A percentile compares a stretch with the other conserved stretches of the same genome.
phyloP scores from a whole-genome alignment of 2,888 invertebrate genomes.

The Mythimna lalbum region DNA sequence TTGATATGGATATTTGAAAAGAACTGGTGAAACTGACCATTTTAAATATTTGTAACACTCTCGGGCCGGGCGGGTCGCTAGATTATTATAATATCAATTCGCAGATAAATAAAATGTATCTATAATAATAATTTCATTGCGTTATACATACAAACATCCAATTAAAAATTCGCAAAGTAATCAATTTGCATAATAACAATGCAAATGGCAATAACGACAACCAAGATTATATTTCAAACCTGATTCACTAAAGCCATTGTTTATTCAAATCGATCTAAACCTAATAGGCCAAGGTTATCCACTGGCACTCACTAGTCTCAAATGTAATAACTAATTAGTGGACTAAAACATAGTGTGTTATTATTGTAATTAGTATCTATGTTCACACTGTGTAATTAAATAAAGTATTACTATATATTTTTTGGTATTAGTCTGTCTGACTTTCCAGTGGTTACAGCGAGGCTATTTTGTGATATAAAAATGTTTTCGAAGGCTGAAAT shows the following conservation, averaged over 20 bases:
- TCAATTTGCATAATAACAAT: slow-evolving; percentile 2
- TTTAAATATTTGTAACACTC: too few species aligned
- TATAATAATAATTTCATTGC: not conserved
- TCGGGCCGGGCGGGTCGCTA: too few species aligned
- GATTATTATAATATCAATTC: too few species aligned
- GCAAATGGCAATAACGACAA: not conserved
- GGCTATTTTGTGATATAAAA: slow-evolving; percentile 5
- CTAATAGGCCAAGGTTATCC: slow-evolving; percentile 42
- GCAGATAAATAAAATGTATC: too few species aligned
- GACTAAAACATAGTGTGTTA: slow-evolving; percentile 26
- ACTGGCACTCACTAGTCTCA: slow-evolving; percentile 16
- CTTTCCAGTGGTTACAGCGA: slow-evolving; percentile 16
- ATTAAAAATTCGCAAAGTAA: slow-evolving; percentile 11
- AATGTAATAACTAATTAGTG: slow-evolving; percentile 44
- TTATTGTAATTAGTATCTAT: slow-evolving; percentile 29
- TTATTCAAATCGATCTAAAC: slow-evolving; percentile 39
- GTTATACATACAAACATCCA: not conserved
- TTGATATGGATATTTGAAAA: too few species aligned
- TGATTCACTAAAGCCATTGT: slow-evolving; percentile 34
- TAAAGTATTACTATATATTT: too few species aligned
- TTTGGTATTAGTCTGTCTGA: too few species aligned
- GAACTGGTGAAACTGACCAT: too few species aligned
- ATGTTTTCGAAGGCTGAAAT: not conserved
- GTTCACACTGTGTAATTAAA: slow-evolving; percentile 48
- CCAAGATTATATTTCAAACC: slow-evolving; percentile 2